Evolutionary conservation across 2,113 vertebrate species (phyloP), one percentile per base, ranked within the genome.

Genomic region (Otus sunia): DNA sequence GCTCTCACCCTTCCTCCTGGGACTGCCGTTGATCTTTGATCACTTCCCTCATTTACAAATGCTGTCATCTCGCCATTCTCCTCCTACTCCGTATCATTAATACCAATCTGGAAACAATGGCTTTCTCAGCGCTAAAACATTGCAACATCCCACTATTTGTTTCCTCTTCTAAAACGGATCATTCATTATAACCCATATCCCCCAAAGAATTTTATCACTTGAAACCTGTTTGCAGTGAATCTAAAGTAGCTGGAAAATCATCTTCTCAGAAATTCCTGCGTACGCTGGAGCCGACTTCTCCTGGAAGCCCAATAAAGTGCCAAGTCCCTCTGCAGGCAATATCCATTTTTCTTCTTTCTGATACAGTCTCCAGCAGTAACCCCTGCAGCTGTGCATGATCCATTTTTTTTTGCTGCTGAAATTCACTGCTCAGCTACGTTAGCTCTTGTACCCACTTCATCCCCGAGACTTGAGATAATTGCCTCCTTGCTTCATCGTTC

Each of bases 171-270:
- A 87, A 96, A 97, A 91, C 0, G 7, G 86, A 95, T 92, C 92
- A 50, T 95, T 96, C 96, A 92, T 95, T 96, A 94, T 76, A 95
- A 89, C 86, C 94, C 94, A 47, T 92, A 97, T 92, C 86, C 96
- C 96, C 96, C 85, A 90, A 96, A 97, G 96, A 96, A 97, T 96
- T 97, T 96, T 96, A 97, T 97, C 96, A 95, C 92, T 95, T 94
- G 90, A 95, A 97, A 95, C 88, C 77, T 95, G 84, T 97, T 97
- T 94, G 95, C 95, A 94, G 86, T 95, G 95, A 95, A 96, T 97
- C 91, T 96, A 94, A 97, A 95, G 95, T 79, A 97, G 96, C 74
- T 34, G 20, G 91, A 27, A 94, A 95, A 94, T 85, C 86, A 91
- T 88, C 94, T 92, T 59, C 92, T 87, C 89, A 91, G 87, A 94